A percentile compares a stretch with the other conserved stretches of the same genome.
phyloP scores from a whole-genome alignment of 1,140 invertebrate genomes.

The Pseudomyrmex flavicornis region DNA sequence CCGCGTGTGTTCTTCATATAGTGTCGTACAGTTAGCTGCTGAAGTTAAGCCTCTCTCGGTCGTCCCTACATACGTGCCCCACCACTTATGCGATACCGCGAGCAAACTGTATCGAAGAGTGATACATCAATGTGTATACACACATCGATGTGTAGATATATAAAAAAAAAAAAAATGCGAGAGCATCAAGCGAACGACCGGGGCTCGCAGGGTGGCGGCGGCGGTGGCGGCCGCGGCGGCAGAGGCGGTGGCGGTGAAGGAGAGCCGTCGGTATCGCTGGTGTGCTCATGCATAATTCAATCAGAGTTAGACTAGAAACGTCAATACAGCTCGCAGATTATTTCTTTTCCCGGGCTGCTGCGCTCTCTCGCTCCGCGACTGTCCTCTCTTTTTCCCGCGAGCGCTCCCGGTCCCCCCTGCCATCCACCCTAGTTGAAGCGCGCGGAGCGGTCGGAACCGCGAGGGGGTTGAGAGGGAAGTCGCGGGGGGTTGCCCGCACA shows the following conservation, averaged over 20 bases:
- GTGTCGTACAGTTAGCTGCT: constrained; percentile 3
- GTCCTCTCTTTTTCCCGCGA: constrained; percentile 78
- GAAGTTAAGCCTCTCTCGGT: constrained; percentile 23
- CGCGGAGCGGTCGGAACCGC: constrained; percentile 17
- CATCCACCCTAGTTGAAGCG: constrained; percentile 37
- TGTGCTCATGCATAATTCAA: constrained; percentile 86
- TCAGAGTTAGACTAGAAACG: constrained; percentile 86
- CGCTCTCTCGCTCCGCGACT: constrained; percentile 75
- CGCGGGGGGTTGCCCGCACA: constrained; percentile 26
- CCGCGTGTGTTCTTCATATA: constrained; percentile 35
- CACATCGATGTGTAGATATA: constrained; percentile 22
- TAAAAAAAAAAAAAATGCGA: constrained; percentile 61
- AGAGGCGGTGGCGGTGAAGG: constrained; percentile 65
- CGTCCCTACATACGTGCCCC: constrained; percentile 19
- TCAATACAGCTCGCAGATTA: constrained; percentile 86
- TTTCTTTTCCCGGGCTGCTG: constrained; percentile 86
- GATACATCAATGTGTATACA: constrained; percentile 28
- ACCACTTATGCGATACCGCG: constrained; percentile 31
- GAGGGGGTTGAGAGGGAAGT: constrained; percentile 5
- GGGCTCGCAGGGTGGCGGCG: constrained; percentile 31
- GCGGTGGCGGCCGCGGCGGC: constrained; percentile 62
- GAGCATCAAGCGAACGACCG: constrained; percentile 56
- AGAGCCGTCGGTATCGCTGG: constrained; percentile 78
- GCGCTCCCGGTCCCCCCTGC: constrained; percentile 37
- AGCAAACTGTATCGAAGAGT: constrained; percentile 37